These are phyloP conservation scores for Chelonoidis abingdonii DNA, from an alignment of 2,113 vertebrate genomes.

Conservation along the genomic window DNA sequence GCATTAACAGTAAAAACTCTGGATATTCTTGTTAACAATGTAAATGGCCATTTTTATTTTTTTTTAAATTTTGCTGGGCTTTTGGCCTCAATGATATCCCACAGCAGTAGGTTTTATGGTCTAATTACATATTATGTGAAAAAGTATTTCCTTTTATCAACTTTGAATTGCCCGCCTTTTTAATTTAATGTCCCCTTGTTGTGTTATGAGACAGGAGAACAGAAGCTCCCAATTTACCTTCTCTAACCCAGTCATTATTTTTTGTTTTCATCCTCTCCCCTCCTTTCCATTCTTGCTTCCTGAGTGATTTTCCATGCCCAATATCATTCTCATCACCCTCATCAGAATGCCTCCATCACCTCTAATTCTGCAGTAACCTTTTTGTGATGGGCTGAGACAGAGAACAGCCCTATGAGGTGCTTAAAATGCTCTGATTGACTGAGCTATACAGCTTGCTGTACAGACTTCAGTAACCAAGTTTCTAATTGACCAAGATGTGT, in stretches of 20 bases:
- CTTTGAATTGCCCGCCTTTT: not conserved
- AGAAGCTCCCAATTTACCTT: not conserved
- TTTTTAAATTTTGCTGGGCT: not conserved
- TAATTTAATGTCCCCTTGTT: not conserved
- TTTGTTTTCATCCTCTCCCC: not conserved
- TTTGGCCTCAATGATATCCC: not conserved
- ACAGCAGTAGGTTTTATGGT: not conserved
- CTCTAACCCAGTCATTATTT: not conserved
- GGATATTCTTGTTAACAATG: not conserved
- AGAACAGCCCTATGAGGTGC: not conserved
- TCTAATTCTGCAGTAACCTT: not conserved
- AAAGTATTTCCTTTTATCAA: not conserved
- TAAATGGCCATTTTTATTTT: fast-evolving
- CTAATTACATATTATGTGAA: not conserved
- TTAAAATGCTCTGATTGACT: not conserved
- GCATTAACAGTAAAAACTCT: not conserved
- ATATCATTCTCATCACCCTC: not conserved
- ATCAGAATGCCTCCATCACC: not conserved
- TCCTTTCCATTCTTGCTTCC: not conserved
- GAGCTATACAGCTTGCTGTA: not conserved
- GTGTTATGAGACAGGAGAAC: not conserved
- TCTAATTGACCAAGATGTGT: not conserved
- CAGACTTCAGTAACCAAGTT: not conserved
- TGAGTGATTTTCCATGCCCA: not conserved
- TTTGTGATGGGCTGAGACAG: not conserved